Percentiles rank a stretch among this genome's conserved stretches.
Conservation (phyloP, 2,888 invertebrate species). For the Anorthoa munda region DNA sequence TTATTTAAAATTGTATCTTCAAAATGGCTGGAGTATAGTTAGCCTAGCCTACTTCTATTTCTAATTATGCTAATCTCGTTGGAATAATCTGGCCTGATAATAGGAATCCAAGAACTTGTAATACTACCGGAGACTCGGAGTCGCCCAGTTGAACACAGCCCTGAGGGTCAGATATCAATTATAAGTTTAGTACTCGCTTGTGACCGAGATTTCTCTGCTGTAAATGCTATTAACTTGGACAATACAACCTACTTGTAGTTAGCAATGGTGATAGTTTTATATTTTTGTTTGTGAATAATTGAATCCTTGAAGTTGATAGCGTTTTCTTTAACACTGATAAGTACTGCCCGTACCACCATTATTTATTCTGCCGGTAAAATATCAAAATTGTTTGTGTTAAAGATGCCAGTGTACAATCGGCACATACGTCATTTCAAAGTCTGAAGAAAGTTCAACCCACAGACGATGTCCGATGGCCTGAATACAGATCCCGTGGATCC, state of each 20-base stretch:
- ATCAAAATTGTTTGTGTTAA: background rate
- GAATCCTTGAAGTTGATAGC: constrained; percentile 16
- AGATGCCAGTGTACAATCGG: too few species aligned
- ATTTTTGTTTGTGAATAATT: constrained; percentile 16
- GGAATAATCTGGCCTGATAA: constrained; percentile 20
- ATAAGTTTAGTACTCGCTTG: constrained; percentile 32
- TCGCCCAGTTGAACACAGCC: constrained; percentile 10
- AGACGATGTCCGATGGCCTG: too few species aligned
- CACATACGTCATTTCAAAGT: too few species aligned
- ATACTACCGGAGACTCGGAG: constrained; percentile 26
- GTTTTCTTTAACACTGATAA: constrained; percentile 1
- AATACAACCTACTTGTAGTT: constrained; percentile 19
- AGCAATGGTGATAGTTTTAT: constrained; percentile 19
- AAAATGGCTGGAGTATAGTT: too few species aligned
- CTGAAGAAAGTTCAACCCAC: too few species aligned
- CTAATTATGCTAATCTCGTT: background rate
- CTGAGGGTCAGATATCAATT: constrained; percentile 41
- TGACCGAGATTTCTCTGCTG: constrained; percentile 32
- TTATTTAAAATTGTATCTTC: too few species aligned
- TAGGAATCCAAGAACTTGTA: constrained; percentile 26
- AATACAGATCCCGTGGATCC: too few species aligned
- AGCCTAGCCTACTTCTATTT: background rate
- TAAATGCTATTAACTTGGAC: constrained; percentile 26
- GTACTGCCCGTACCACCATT: background rate
- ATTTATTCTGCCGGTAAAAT: background rate